These are phyloP conservation scores for Puntigrus tetrazona DNA, from an alignment of 2,113 vertebrate species.

Conservation along the genomic window DNA sequence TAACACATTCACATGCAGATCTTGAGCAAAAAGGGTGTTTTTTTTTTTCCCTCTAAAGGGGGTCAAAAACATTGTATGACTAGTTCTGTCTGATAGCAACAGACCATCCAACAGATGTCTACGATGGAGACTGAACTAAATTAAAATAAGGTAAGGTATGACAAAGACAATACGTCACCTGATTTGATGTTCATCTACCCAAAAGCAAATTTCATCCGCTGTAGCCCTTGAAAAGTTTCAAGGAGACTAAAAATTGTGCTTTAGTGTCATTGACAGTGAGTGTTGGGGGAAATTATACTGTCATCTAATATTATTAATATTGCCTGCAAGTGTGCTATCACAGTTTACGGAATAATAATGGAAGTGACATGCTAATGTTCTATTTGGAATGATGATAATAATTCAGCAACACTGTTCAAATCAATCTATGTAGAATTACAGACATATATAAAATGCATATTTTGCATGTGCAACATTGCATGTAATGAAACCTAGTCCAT, in stretches of 20 bases:
- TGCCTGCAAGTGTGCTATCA: background rate
- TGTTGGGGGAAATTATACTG: background rate
- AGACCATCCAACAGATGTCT: background rate
- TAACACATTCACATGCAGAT: background rate
- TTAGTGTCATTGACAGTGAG: background rate
- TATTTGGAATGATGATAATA: background rate
- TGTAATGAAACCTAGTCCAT: background rate
- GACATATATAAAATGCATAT: background rate
- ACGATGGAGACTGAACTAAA: background rate
- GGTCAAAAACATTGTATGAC: background rate
- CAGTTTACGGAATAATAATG: background rate
- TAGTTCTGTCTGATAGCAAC: background rate
- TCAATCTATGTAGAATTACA: background rate
- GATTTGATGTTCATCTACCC: background rate
- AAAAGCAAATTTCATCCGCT: background rate
- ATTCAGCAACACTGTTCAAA: background rate
- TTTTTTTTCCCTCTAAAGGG: background rate
- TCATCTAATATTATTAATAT: background rate
- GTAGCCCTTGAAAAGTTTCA: slow-evolving; percentile 1
- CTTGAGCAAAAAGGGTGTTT: background rate
- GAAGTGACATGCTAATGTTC: background rate
- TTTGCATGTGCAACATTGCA: background rate
- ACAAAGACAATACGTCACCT: background rate
- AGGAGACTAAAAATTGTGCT: background rate
- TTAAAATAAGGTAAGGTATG: background rate